Evolutionary conservation across 2,888 invertebrate species (phyloP).

Genomic region (Folsomia candida): DNA sequence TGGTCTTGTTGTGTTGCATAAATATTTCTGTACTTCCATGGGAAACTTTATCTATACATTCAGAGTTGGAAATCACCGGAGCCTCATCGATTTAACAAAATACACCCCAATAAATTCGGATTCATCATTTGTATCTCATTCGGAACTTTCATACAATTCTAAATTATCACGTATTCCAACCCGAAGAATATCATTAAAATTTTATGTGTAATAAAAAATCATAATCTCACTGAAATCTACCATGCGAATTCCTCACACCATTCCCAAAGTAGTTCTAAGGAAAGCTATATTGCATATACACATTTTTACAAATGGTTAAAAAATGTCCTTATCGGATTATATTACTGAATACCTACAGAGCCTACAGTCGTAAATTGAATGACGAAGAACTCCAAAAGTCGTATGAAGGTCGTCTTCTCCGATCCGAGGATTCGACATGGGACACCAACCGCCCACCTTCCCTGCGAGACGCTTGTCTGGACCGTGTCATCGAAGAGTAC

Average conservation of each 20-base stretch:
- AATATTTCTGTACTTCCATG: too few species aligned
- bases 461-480: conserved; percentile 34
- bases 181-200: too few species aligned
- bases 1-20: too few species aligned
- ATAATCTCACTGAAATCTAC: background rate
- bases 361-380: conserved; percentile 40
- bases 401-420: conserved; percentile 39
- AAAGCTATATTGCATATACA: too few species aligned
- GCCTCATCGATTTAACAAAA: background rate
- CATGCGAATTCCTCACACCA: conserved; percentile 1
- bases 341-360: background rate
- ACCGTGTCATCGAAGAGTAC: conserved; percentile 43
- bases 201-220: too few species aligned
- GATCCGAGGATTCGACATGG: conserved; percentile 48
- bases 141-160: background rate
- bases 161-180: too few species aligned
- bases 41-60: too few species aligned
- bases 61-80: too few species aligned
- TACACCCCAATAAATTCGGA: background rate
- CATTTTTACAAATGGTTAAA: too few species aligned
- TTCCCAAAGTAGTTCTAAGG: background rate
- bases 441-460: conserved; percentile 33
- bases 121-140: background rate
- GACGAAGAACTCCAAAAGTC: conserved; percentile 40
- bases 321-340: background rate